Conservation (phyloP, 1,140 invertebrate genomes). For the Zaprionus inermis region DNA sequence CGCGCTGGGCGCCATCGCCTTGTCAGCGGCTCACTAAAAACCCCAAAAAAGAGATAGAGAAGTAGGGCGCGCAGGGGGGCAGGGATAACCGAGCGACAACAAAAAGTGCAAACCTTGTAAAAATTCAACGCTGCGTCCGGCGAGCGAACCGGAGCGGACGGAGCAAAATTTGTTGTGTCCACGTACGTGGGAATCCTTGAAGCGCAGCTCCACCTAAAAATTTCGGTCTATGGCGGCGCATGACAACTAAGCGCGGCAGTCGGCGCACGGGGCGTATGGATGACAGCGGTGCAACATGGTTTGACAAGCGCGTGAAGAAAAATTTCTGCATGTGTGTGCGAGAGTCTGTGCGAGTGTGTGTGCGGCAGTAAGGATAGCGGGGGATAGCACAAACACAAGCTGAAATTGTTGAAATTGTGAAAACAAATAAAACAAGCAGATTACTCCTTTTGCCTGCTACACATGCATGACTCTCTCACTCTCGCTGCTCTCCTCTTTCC, state of each 20-base stretch:
- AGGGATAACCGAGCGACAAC: constrained; percentile 12
- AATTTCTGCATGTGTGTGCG: constrained; percentile 74
- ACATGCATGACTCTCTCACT: background rate
- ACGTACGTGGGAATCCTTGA: constrained; percentile 58
- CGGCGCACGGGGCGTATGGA: constrained; percentile 60
- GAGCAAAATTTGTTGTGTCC: constrained; percentile 65
- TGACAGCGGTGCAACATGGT: constrained; percentile 74
- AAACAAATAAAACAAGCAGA: constrained; percentile 74
- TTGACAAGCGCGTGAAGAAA: constrained; percentile 80
- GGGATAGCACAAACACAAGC: constrained; percentile 21
- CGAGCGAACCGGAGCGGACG: too few species aligned
- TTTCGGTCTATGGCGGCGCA: constrained; percentile 74
- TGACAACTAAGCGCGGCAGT: constrained; percentile 60
- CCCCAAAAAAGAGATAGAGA: constrained; percentile 6
- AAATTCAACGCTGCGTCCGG: constrained; percentile 67
- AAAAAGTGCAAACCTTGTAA: constrained; percentile 78
- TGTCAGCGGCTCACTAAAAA: constrained; percentile 50
- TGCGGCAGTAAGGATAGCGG: background rate
- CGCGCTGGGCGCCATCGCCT: constrained; percentile 18
- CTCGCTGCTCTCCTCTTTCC: background rate
- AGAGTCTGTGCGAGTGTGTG: background rate
- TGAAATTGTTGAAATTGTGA: constrained; percentile 60
- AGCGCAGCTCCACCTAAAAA: constrained; percentile 43
- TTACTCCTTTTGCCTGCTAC: constrained; percentile 39
- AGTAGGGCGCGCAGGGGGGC: constrained; percentile 3